phyloP scores from a whole-genome alignment of 2,113 vertebrate species.

The Heteronetta atricapilla region DNA sequence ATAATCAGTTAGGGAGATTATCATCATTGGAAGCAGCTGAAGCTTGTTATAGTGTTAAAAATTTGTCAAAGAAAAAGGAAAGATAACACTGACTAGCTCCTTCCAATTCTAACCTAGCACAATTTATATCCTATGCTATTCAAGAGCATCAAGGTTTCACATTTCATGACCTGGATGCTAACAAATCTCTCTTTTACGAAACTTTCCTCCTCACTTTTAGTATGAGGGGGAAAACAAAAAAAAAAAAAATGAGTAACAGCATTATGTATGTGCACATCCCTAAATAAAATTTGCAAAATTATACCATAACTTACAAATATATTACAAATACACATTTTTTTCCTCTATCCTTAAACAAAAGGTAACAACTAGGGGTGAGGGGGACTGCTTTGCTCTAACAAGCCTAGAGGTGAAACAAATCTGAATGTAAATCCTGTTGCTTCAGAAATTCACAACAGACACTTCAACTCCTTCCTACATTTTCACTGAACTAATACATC shows the following conservation, averaged over 20 bases:
- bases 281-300: background rate
- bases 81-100: background rate
- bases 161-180: background rate
- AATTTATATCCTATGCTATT: background rate
- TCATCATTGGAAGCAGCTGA: background rate
- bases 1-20: background rate
- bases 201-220: background rate
- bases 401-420: background rate
- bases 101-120: background rate
- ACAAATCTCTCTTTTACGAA: background rate
- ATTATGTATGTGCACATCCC: background rate
- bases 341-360: background rate
- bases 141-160: background rate
- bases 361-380: background rate
- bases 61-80: background rate
- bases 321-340: background rate
- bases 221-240: background rate
- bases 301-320: background rate
- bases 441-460: background rate
- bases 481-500: constrained; percentile 30
- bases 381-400: background rate
- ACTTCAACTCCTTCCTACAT: background rate
- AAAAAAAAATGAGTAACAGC: background rate
- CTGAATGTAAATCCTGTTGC: too few relatives aligned
- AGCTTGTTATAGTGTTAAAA: background rate